These are phyloP conservation scores for Symphodus melops DNA, from an alignment of 2,113 vertebrate species.

Conservation along the genomic window DNA sequence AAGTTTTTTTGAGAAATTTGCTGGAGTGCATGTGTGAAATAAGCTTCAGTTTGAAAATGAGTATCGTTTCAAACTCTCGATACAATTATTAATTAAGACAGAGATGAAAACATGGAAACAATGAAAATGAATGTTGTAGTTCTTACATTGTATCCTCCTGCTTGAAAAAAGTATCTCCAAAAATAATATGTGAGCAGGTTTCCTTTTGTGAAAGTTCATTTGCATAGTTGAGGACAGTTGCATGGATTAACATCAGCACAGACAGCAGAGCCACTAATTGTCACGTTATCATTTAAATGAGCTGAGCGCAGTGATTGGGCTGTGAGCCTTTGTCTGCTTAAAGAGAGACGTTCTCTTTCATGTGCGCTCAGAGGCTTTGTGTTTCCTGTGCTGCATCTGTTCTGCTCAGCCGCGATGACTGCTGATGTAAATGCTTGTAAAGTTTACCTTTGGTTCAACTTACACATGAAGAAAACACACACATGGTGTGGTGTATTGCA, in stretches of 20 bases:
- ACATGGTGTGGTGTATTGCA: neutral
- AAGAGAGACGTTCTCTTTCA: neutral
- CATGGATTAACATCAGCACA: neutral
- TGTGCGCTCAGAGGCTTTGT: neutral
- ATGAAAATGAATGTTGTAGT: too few relatives aligned
- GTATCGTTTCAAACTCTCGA: too few relatives aligned
- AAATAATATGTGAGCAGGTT: too few relatives aligned
- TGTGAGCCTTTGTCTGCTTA: neutral
- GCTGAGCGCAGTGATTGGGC: neutral
- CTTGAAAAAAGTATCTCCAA: too few relatives aligned
- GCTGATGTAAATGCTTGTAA: neutral
- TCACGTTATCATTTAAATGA: constrained; percentile 7
- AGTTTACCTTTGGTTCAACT: neutral
- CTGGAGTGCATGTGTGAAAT: too few relatives aligned
- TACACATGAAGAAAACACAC: neutral
- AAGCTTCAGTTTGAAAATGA: too few relatives aligned
- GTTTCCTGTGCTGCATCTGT: neutral
- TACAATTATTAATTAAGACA: too few relatives aligned
- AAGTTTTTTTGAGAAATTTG: too few relatives aligned
- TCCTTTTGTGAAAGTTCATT: too few relatives aligned
- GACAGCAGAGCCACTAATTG: neutral
- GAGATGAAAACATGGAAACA: too few relatives aligned
- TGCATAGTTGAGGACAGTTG: too few relatives aligned
- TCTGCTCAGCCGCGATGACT: neutral
- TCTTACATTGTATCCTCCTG: too few relatives aligned